A percentile compares a stretch with the other conserved stretches of the same genome.
Conservation (phyloP, 1,140 invertebrate species). For the Glossosoma conforme region DNA sequence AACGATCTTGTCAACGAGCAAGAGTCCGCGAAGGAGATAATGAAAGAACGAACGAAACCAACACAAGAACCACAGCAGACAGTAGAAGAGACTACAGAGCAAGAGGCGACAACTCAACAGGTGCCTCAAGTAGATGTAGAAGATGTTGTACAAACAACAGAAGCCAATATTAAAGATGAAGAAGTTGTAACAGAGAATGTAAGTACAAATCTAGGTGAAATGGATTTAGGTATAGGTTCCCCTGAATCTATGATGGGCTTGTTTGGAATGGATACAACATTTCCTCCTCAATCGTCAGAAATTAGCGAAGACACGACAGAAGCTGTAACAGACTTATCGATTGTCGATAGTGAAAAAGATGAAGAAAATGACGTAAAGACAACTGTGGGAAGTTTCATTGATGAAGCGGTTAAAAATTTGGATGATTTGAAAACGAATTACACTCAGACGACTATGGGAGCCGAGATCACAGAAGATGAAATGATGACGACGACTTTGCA, state of each 20-base stretch:
- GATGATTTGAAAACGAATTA: background rate
- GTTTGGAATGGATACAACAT: constrained; percentile 8
- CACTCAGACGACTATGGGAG: constrained; percentile 7
- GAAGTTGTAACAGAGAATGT: constrained; percentile 6
- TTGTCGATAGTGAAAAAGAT: background rate
- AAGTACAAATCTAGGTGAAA: constrained; percentile 9
- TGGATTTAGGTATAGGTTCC: constrained; percentile 19
- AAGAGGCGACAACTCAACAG: constrained; percentile 3
- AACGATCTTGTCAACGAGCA: constrained; percentile 38
- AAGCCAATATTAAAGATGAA: constrained; percentile 1
- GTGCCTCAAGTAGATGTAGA: constrained; percentile 1
- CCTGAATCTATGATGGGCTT: constrained; percentile 10
- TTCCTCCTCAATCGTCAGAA: constrained; percentile 1
- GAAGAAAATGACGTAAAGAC: constrained; percentile 10
- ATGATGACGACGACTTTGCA: constrained; percentile 2
- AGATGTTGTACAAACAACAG: constrained; percentile 7
- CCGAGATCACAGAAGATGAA: background rate
- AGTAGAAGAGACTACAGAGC: constrained; percentile 6
- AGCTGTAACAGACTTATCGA: background rate
- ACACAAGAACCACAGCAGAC: constrained; percentile 10
- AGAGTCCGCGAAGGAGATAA: too few relatives aligned
- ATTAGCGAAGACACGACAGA: constrained; percentile 6
- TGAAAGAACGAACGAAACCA: constrained; percentile 9
- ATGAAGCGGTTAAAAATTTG: background rate
- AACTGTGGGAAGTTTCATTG: constrained; percentile 6